A percentile compares a stretch with the other conserved stretches of the same genome.
phyloP scores from a whole-genome alignment of 1,140 invertebrate genomes.

The Thaumetopoea pityocampa region DNA sequence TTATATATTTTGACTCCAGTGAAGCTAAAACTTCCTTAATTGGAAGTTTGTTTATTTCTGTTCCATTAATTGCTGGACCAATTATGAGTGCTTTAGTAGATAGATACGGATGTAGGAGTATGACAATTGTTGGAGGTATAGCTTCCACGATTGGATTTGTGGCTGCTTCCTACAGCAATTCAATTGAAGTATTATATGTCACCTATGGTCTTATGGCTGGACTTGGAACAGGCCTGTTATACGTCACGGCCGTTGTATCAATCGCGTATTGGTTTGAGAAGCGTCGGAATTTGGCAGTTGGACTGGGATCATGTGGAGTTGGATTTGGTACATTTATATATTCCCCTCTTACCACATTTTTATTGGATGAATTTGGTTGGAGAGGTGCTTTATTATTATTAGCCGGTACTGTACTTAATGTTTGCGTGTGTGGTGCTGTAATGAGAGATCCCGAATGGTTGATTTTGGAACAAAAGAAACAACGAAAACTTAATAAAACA shows the following conservation, averaged over 20 bases:
- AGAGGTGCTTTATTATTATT: conserved; percentile 88
- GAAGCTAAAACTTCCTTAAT: conserved; percentile 92
- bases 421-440: conserved; percentile 91
- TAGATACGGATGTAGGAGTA: conserved; percentile 89
- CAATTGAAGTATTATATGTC: conserved; percentile 85
- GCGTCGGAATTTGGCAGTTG: conserved; percentile 92
- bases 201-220: conserved; percentile 92
- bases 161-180: conserved; percentile 83
- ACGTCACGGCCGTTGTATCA: conserved; percentile 93
- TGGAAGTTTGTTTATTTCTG: conserved; percentile 91
- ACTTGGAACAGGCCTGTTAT: conserved; percentile 89
- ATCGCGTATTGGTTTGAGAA: conserved; percentile 98
- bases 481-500: conserved; percentile 54
- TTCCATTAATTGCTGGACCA: conserved; percentile 91
- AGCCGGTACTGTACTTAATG: conserved; percentile 90
- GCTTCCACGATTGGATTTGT: conserved; percentile 88
- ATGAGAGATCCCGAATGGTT: conserved; percentile 92
- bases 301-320: conserved; percentile 93
- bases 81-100: conserved; percentile 92
- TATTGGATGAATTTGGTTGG: conserved; percentile 88
- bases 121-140: conserved; percentile 88
- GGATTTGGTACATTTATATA: conserved; percentile 91
- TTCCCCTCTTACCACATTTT: conserved; percentile 85
- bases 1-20: conserved; percentile 86
- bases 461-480: conserved; percentile 79